Evolutionary conservation across 1,140 invertebrate species (phyloP), one percentile per base, ranked within the genome.

Genomic region (Oryctes rhinoceros): DNA sequence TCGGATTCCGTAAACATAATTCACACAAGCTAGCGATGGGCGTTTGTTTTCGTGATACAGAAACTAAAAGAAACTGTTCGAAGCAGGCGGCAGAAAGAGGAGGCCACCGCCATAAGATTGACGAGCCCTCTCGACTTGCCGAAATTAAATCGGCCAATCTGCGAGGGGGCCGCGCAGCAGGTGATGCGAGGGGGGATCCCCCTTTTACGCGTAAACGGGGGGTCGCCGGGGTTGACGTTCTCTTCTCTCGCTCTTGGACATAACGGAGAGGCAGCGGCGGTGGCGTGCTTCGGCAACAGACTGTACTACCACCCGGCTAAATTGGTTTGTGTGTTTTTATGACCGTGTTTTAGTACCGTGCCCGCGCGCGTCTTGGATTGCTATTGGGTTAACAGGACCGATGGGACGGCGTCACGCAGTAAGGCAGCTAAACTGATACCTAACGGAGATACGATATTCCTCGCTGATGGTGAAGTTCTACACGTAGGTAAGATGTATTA

Each of bases 271-370:
- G 76, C 74, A 59, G 79, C 20, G 80, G 78, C 39, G 76, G 59
- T 39, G 67, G 53, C 39, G 13, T 11, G 78, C 79, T 67, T 59
- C 62, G 82, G 82, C 83, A 84, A 83, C 84, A 84, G 82, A 84
- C 84, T 85, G 84, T 85, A 85, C 65, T 71, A 71, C 65, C 24
- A 71, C 84, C 83, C 81, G 81, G 83, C 84, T 86, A 86, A 86
- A 86, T 86, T 86, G 86, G 86, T 86, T 86, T 86, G 86, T 86
- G 86, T 86, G 86, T 86, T 86, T 86, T 86, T 86, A 86, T 86
- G 86, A 86, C 86, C 84, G 86, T 86, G 86, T 86, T 86, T 86
- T 86, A 86, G 85, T 86, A 81, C 84, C 83, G 82, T 80, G 82
- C 82, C 86, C 84, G 84, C 83, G 84, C 86, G 86, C 79, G 47